Percentiles rank a stretch among this genome's conserved stretches.
Conservation (phyloP, 2,797 vertebrate genomes). For the Rhinichthys osculus region DNA sequence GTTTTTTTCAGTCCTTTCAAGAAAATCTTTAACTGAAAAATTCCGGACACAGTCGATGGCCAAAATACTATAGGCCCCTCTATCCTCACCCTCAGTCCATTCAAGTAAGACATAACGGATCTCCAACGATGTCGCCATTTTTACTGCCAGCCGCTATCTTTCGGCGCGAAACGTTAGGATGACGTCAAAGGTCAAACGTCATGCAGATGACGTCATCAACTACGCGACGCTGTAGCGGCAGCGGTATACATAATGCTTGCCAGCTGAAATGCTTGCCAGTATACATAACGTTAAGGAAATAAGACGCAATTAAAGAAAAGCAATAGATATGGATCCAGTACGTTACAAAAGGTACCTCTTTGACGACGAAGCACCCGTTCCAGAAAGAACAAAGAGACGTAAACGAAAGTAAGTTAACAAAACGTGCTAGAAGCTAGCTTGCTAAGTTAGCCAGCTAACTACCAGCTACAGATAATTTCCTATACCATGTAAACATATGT, state of each 20-base stretch:
- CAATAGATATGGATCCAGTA: conserved; percentile 4
- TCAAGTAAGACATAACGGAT: not conserved
- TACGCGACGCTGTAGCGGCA: not conserved
- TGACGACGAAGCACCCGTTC: not conserved
- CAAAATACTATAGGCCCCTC: conserved; percentile 5
- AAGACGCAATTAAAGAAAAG: not conserved
- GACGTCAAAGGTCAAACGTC: too few relatives aligned
- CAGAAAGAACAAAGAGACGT: conserved; percentile 2
- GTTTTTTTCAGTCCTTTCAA: not conserved
- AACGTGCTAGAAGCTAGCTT: conserved; percentile 7
- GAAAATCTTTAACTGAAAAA: not conserved
- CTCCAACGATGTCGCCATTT: not conserved
- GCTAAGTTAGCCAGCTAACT: not conserved
- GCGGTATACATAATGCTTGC: too few relatives aligned
- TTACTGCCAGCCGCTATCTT: not conserved
- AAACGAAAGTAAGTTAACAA: not conserved
- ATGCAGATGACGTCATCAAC: not conserved
- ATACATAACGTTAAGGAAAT: not conserved
- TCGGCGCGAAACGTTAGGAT: not conserved
- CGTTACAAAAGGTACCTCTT: not conserved
- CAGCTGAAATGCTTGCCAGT: not conserved
- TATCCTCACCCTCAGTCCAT: conserved; percentile 15
- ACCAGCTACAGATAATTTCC: too few relatives aligned
- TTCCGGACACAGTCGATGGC: not conserved
- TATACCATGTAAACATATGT: not conserved